Evolutionary conservation across 2,113 vertebrate genomes (phyloP), one percentile per base, ranked within the genome.

Genomic region (Chlorodrepanis virens): DNA sequence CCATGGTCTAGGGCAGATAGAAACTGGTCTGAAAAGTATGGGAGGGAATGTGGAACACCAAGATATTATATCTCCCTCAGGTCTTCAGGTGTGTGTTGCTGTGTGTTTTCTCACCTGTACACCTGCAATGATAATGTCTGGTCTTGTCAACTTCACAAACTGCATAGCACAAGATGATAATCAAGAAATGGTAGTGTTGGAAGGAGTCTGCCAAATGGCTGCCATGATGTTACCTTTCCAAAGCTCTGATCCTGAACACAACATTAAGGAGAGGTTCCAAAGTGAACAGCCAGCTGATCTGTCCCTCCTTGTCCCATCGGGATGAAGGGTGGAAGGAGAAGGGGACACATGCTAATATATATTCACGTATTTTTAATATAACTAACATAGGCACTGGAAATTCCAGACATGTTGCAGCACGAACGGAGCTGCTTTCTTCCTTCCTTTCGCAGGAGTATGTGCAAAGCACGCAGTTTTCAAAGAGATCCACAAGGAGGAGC

Each of bases 401-500:
- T 77, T 37, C 12, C 17, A 69, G 69, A 27, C 28, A 8, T 14
- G 45, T 16, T 67, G 57, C 74, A 19, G 11, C 11, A 39, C 4
- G 69, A 31, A 9, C 60, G 77, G 23, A 37, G 31, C 14, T 14
- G 57, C 23, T 76, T 53, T 40, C 5, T 3, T 39, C 13, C n/a
- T 69, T 76, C 15, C 64, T 65, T 89, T 65, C 61, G 3, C 16
- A 16, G 72, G 19, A 64, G 4, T 74, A 4, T 2, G 22, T 61
- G 25, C 39, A 24, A 64, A 74, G 10, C 4, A 2, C 1, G 4
- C 16, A 28, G 6, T 64, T 74, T 88, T 91, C 18, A 53, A 28
- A 20, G 59, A 12, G n/a, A n/a, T 52, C 50, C 37, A 37, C 37
- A 37, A 37, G 37, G 37, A 37, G 37, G 97, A 97, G 97, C 97